Evolutionary conservation across 2,113 vertebrate species (phyloP), one percentile per base, ranked within the genome.

Genomic region (Carassius auratus): DNA sequence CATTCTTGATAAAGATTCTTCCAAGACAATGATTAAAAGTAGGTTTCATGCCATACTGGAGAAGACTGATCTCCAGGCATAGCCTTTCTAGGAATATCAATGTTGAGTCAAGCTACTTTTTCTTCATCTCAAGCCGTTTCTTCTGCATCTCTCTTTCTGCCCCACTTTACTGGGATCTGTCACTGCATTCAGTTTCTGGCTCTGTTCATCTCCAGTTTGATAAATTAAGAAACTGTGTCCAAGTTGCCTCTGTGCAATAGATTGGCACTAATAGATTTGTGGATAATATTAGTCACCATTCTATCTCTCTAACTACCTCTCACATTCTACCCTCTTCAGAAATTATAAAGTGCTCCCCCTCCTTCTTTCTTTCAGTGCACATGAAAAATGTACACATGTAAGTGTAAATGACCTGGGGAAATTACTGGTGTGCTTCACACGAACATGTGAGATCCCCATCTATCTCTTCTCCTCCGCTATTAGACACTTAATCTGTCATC

Each of bases 241-340:
- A 38, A 74, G 64, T 71, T 84, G 62, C 48, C 80, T 55, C 64
- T 17, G 17, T 74, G 83, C 57, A 83, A 91, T 90, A 84, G 86
- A 90, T 86, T 74, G 87, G 81, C 84, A 87, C 59, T 90, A 86
- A 89, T 89, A 86, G 86, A 81, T 84, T 81, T 85, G 83, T 89
- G 81, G 62, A 89, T 89, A 86, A 81, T 50, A 86, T 78, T 66
- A 89, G 89, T 85, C 80, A 87, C 84, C 21, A 36, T 84, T 87
- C 71, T 87, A 57, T 81, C 76, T 83, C 64, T 59, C 5, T n/a
- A 36, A 57, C 77, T 61, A 79, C 77, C 76, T 26, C 57, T 26
- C 61, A 84, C 36, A 57, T 84, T 55, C 61, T 55, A 62, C 33
- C 69, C 57, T 71, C 64, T 45, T 52, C 86, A 76, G 73, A 83